phyloP scores from a whole-genome alignment of 2,797 vertebrate genomes.

The Gouania willdenowi region DNA sequence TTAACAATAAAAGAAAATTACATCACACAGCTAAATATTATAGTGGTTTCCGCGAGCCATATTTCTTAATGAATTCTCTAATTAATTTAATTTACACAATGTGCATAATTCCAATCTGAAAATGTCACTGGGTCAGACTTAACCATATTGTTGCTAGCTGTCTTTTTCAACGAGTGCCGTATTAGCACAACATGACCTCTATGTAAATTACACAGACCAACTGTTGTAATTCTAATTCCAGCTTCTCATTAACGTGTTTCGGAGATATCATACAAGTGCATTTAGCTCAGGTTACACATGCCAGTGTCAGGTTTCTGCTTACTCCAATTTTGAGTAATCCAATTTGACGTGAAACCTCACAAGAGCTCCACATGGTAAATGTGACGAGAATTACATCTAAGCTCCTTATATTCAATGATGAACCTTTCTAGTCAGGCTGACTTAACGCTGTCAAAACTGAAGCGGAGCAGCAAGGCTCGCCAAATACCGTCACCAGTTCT shows the following conservation, averaged over 20 bases:
- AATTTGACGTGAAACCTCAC: slow-evolving; percentile 20
- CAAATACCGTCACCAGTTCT: too few relatives aligned
- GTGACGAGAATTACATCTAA: slow-evolving; percentile 15
- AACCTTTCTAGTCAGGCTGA: slow-evolving; percentile 23
- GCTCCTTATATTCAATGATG: slow-evolving; percentile 19
- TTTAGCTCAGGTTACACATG: slow-evolving; percentile 57
- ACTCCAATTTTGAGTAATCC: slow-evolving; percentile 43
- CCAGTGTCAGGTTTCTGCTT: slow-evolving; percentile 51
- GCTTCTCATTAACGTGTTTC: slow-evolving; percentile 62
- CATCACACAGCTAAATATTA: slow-evolving; percentile 87
- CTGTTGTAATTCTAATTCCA: slow-evolving; percentile 76
- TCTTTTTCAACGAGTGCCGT: slow-evolving; percentile 81
- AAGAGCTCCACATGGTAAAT: slow-evolving; percentile 17
- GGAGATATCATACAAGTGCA: slow-evolving; percentile 64
- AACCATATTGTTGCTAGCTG: slow-evolving; percentile 81
- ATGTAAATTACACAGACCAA: slow-evolving; percentile 76
- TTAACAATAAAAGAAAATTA: slow-evolving; percentile 90
- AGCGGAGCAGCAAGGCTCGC: too few relatives aligned
- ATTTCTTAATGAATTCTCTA: slow-evolving; percentile 92
- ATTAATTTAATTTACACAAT: slow-evolving; percentile 94
- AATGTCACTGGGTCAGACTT: slow-evolving; percentile 86
- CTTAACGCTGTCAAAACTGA: slow-evolving; percentile 12
- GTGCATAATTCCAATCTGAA: slow-evolving; percentile 89
- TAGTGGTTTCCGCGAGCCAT: slow-evolving; percentile 81
- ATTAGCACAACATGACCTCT: slow-evolving; percentile 88